phyloP scores from a whole-genome alignment of 2,888 invertebrate species.

The Campopleginae sp. region DNA sequence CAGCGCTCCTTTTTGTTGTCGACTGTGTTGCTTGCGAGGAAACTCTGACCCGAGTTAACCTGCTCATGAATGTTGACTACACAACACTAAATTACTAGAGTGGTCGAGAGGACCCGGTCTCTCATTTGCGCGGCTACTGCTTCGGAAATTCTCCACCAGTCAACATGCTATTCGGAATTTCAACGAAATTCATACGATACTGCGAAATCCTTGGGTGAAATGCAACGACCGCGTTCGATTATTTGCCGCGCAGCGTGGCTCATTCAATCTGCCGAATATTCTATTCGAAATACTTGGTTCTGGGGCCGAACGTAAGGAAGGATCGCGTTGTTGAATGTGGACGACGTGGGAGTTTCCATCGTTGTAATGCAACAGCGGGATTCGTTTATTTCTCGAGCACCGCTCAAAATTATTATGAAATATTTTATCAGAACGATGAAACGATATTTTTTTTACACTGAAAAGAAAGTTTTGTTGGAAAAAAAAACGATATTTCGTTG shows the following conservation, averaged over 20 bases:
- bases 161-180: not conserved
- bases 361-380: too few relatives aligned
- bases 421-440: too few relatives aligned
- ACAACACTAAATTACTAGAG: conserved; percentile 6
- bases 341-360: too few relatives aligned
- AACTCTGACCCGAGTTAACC: conserved; percentile 22
- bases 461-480: too few relatives aligned
- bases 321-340: not conserved
- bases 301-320: too few relatives aligned
- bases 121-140: not conserved
- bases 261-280: not conserved
- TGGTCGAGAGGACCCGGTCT: not conserved
- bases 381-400: too few relatives aligned
- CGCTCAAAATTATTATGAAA: too few relatives aligned
- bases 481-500: too few relatives aligned
- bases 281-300: not conserved
- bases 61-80: conserved; percentile 26
- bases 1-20: conserved; percentile 31
- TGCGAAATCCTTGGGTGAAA: not conserved
- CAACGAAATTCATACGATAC: not conserved
- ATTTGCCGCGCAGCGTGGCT: not conserved
- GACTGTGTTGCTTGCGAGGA: conserved; percentile 12
- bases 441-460: too few relatives aligned
- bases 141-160: not conserved
- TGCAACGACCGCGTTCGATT: not conserved